Percentiles rank a stretch among this genome's conserved stretches.
Evolutionary conservation across 1,140 invertebrate species (phyloP).

Genomic region (Ips nitidus): DNA sequence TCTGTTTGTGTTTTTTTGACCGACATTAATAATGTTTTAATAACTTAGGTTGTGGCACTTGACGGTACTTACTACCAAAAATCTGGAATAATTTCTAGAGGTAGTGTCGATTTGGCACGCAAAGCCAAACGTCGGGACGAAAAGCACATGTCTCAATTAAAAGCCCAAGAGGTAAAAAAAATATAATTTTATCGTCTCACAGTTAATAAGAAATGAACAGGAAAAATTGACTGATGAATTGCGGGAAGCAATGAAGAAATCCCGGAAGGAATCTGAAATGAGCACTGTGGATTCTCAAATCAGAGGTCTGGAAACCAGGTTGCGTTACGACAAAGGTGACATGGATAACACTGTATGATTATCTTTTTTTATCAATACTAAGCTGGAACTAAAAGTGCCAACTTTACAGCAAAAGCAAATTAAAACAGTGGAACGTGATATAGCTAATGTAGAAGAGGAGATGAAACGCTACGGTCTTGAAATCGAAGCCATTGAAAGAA

Average conservation of each 20-base stretch:
- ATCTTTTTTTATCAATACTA: no score
- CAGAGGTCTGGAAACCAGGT: conserved; percentile 90
- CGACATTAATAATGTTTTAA: no score
- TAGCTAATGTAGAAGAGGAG: conserved; percentile 66
- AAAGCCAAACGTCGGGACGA: conserved; percentile 99
- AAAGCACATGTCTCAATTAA: conserved; percentile 92
- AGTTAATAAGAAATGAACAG: no score
- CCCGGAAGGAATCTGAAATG: conserved; percentile 95
- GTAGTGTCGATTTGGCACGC: conserved; percentile 92
- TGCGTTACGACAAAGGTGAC: conserved; percentile 94
- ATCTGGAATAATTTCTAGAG: conserved; percentile 98
- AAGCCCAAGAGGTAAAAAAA: conserved; percentile 77
- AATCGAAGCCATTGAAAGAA: no score
- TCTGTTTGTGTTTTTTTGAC: no score
- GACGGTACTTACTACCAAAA: conserved; percentile 99
- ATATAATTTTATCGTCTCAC: no score
- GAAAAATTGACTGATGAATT: conserved; percentile 83
- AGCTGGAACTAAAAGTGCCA: neutral
- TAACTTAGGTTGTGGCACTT: conserved; percentile 72
- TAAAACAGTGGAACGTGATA: conserved; percentile 69
- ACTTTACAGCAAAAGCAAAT: conserved; percentile 66
- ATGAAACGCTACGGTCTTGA: no score
- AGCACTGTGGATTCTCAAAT: conserved; percentile 97
- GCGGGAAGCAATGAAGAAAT: conserved; percentile 93
- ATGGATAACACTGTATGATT: conserved; percentile 76